Evolutionary conservation across 2,113 vertebrate genomes (phyloP).

Genomic region (Ploceus nigricollis): DNA sequence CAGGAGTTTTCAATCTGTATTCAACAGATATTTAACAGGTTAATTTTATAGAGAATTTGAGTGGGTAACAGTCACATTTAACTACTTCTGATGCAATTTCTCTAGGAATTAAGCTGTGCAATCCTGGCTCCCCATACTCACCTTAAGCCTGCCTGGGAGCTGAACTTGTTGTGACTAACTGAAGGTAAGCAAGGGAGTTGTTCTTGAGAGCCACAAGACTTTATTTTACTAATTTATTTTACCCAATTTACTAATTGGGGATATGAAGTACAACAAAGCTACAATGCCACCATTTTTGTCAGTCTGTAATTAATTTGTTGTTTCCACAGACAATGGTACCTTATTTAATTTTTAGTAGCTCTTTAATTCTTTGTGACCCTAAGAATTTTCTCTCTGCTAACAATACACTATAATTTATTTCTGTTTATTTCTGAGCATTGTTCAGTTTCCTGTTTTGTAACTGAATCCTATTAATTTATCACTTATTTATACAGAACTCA

Average conservation of each 20-base stretch:
- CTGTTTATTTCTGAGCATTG: neutral
- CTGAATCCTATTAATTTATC: neutral
- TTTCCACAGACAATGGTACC: neutral
- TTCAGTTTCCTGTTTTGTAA: neutral
- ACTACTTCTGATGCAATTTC: neutral
- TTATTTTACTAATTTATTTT: neutral
- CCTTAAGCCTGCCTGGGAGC: neutral
- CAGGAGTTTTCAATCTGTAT: neutral
- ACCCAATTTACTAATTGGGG: neutral
- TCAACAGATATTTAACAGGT: neutral
- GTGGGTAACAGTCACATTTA: neutral
- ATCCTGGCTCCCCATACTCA: neutral
- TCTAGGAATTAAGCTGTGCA: neutral
- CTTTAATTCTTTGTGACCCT: neutral
- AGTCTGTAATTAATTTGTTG: neutral
- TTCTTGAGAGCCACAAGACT: neutral
- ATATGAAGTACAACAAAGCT: neutral
- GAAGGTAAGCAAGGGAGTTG: neutral
- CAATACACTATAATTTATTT: neutral
- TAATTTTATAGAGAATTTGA: neutral
- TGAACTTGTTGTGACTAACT: neutral
- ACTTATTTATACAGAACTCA: neutral
- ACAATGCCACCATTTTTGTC: neutral
- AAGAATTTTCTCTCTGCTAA: neutral
- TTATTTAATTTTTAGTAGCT: neutral